These are phyloP conservation scores for Anthoscopus minutus DNA, from an alignment of 2,113 vertebrate species.

Conservation along the genomic window DNA sequence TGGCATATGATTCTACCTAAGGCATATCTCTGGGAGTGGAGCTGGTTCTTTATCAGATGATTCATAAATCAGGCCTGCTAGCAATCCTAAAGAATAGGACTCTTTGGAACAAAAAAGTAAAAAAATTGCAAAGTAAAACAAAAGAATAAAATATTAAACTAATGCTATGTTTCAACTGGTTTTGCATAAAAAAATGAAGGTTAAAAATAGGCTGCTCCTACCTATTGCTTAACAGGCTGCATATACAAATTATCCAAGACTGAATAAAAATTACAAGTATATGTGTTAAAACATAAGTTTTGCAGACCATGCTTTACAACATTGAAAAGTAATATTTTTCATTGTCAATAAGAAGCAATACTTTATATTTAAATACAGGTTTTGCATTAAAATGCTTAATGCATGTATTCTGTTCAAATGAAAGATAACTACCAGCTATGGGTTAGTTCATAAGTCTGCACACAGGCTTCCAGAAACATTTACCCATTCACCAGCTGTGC, in stretches of 20 bases:
- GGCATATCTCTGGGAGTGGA: constrained; percentile 11
- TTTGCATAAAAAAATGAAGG: constrained; percentile 20
- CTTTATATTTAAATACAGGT: neutral
- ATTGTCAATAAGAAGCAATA: neutral
- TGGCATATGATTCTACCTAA: neutral
- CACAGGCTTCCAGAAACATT: neutral
- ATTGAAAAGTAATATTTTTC: neutral
- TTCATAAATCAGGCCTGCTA: constrained; percentile 27
- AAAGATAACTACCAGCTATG: neutral
- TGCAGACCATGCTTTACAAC: neutral
- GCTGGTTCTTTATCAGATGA: constrained; percentile 26
- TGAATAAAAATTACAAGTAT: neutral
- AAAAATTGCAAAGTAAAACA: neutral
- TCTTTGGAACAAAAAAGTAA: neutral
- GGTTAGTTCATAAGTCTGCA: neutral
- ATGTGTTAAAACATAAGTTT: neutral
- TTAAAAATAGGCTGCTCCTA: constrained; percentile 8
- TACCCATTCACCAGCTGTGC: neutral
- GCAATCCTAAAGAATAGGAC: neutral
- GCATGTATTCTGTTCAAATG: neutral
- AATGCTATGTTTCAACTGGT: neutral
- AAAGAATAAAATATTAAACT: constrained; percentile 19
- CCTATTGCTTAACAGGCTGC: neutral
- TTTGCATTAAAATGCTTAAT: neutral
- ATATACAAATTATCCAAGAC: neutral